phyloP scores from a whole-genome alignment of 2,113 vertebrate species.

The Apistogramma diplotaenia region DNA sequence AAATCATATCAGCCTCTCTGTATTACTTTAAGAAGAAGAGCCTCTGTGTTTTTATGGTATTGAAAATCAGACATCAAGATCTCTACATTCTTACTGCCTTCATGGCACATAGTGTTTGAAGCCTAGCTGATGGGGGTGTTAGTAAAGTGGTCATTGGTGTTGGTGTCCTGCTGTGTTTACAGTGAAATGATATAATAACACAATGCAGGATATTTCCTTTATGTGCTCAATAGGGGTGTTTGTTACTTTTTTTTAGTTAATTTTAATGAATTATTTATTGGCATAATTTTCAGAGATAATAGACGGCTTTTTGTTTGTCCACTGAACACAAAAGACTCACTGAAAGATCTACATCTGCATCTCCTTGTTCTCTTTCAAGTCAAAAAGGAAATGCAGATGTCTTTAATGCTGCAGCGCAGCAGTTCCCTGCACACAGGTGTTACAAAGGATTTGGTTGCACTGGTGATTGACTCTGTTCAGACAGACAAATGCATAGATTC shows the following conservation, averaged over 20 bases:
- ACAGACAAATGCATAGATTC: background rate
- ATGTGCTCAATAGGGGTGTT: background rate
- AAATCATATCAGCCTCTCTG: background rate
- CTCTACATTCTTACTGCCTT: background rate
- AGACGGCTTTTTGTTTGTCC: background rate
- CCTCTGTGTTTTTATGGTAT: background rate
- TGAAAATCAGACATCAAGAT: background rate
- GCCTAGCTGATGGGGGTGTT: background rate
- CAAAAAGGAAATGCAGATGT: background rate
- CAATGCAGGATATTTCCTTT: background rate
- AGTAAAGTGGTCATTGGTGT: background rate
- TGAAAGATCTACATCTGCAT: no score
- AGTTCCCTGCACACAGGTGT: background rate
- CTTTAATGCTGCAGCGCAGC: background rate
- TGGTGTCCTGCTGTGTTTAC: background rate
- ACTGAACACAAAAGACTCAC: background rate
- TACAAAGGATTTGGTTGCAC: background rate
- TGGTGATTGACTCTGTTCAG: background rate
- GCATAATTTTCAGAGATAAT: background rate
- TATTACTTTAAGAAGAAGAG: background rate
- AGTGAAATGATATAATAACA: background rate
- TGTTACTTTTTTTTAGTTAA: background rate
- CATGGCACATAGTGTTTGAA: background rate
- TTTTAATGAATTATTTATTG: background rate
- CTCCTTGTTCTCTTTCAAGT: background rate